These are phyloP conservation scores for Steatornis caripensis DNA, from an alignment of 2,113 vertebrate species.

Conservation along the genomic window DNA sequence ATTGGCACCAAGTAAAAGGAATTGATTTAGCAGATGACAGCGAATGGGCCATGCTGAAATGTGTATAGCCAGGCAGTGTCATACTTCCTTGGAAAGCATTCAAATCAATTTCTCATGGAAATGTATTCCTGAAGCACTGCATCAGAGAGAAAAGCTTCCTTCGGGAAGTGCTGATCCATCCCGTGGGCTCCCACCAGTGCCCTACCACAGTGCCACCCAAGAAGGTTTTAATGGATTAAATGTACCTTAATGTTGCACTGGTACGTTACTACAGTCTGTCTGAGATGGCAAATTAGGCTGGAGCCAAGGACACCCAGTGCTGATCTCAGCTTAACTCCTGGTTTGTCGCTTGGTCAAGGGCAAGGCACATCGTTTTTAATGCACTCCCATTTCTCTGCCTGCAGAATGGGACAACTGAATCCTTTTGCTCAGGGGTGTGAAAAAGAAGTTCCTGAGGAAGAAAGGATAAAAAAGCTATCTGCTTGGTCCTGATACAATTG, in stretches of 20 bases:
- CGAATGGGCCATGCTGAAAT: not conserved
- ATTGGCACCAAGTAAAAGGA: conserved; percentile 29
- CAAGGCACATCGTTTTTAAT: not conserved
- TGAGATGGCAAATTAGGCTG: not conserved
- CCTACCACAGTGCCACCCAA: not conserved
- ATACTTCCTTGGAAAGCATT: conserved; percentile 23
- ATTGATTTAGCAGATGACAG: conserved; percentile 57
- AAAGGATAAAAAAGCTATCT: not conserved
- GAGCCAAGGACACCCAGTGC: rapidly evolving
- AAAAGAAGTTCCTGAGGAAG: not conserved
- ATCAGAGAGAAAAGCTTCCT: not conserved
- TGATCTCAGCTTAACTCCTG: not conserved
- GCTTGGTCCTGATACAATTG: not conserved
- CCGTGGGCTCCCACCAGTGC: not conserved
- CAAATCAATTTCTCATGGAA: conserved; percentile 39
- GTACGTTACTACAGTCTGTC: not conserved
- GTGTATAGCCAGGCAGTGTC: not conserved
- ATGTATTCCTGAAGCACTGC: not conserved
- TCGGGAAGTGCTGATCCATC: not conserved
- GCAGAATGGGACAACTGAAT: not conserved
- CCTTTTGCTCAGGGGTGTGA: not conserved
- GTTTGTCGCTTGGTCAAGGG: not conserved
- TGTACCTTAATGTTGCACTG: not conserved
- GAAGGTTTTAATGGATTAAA: not conserved
- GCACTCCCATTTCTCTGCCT: not conserved